phyloP scores from a whole-genome alignment of 2,888 invertebrate species.

The Caenorhabditis angaria region DNA sequence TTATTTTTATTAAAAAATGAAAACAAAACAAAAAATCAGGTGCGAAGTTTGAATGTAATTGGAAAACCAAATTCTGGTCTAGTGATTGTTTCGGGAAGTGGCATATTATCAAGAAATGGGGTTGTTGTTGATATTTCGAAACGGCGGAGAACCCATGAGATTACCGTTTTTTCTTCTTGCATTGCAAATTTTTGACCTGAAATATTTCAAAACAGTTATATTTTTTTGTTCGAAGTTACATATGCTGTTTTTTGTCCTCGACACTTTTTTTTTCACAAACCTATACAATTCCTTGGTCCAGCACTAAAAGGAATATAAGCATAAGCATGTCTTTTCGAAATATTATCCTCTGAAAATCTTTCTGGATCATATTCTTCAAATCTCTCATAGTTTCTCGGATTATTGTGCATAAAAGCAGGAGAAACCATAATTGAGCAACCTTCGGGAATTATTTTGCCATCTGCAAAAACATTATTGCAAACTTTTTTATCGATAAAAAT shows the following conservation, averaged over 20 bases:
- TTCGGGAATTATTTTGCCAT: constrained; percentile 42
- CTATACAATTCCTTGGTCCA: constrained; percentile 75
- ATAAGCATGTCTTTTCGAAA: constrained; percentile 73
- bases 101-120: constrained; percentile 43
- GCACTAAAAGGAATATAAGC: constrained; percentile 75
- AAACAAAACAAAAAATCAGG: neutral
- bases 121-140: constrained; percentile 61
- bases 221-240: too few species aligned
- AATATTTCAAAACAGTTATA: neutral
- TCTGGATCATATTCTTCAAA: constrained; percentile 46
- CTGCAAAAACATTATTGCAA: too few species aligned
- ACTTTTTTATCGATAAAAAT: too few species aligned
- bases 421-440: constrained; percentile 47
- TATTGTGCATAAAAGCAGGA: constrained; percentile 51
- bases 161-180: constrained; percentile 72
- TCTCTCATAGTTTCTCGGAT: constrained; percentile 31
- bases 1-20: neutral
- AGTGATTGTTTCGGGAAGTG: constrained; percentile 57
- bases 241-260: too few species aligned
- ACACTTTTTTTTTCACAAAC: constrained; percentile 14
- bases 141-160: constrained; percentile 72
- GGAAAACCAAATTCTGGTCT: constrained; percentile 53
- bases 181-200: constrained; percentile 53
- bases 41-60: constrained; percentile 23
- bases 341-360: constrained; percentile 45